Evolutionary conservation across 2,113 vertebrate genomes (phyloP).

Genomic region (Rynchops niger): DNA sequence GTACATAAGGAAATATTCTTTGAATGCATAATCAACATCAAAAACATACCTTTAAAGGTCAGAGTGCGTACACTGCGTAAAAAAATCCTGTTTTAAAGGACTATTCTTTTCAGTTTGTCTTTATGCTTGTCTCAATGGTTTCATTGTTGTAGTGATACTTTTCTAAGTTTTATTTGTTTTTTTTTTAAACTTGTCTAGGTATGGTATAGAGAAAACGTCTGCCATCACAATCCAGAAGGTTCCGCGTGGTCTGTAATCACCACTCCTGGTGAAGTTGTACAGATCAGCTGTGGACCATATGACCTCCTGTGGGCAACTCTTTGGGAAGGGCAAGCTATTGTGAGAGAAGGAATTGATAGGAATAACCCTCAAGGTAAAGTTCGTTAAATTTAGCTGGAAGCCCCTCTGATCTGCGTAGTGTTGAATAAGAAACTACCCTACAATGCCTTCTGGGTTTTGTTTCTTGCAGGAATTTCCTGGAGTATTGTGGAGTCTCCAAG

Average conservation of each 20-base stretch:
- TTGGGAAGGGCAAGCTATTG: constrained; percentile 94
- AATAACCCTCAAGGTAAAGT: constrained; percentile 87
- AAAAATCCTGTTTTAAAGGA: background rate
- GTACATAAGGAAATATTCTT: constrained; percentile 36
- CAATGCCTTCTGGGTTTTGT: background rate
- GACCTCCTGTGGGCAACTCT: constrained; percentile 94
- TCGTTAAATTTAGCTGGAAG: background rate
- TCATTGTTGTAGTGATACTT: background rate
- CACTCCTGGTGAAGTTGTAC: constrained; percentile 90
- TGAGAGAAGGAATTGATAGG: constrained; percentile 89
- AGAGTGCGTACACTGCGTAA: background rate
- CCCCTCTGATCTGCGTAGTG: background rate
- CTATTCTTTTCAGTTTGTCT: background rate
- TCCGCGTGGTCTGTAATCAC: constrained; percentile 83
- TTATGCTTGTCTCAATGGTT: background rate
- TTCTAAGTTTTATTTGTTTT: background rate
- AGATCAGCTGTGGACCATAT: constrained; percentile 92
- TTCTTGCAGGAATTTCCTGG: constrained; percentile 81
- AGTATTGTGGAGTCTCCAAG: constrained; percentile 87
- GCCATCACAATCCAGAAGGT: constrained; percentile 90
- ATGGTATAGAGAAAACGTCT: constrained; percentile 91
- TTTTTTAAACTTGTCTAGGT: constrained; percentile 75
- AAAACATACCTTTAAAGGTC: constrained; percentile 18
- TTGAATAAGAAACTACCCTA: background rate
- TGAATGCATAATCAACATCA: background rate